phyloP scores from a whole-genome alignment of 2,113 vertebrate species.

The Callaeas wilsoni region DNA sequence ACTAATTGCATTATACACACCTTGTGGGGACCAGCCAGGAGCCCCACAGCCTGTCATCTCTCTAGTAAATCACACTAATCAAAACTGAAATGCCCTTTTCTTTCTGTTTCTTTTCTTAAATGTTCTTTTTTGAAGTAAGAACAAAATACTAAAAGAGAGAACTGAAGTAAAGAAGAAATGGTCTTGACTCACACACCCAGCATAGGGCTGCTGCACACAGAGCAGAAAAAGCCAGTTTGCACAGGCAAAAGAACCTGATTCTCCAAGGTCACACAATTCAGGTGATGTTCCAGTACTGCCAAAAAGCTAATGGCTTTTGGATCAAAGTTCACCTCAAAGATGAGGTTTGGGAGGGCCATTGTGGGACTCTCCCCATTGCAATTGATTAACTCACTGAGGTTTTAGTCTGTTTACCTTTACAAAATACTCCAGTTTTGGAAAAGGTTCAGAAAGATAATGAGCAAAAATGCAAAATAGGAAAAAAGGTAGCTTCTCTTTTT shows the following conservation, averaged over 20 bases:
- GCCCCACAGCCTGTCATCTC: not conserved
- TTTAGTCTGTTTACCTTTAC: not conserved
- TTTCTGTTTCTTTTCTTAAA: not conserved
- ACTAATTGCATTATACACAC: not conserved
- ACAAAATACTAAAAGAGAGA: not conserved
- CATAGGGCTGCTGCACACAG: not conserved
- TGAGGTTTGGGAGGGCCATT: rapidly evolving
- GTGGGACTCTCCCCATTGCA: not conserved
- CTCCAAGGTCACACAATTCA: not conserved
- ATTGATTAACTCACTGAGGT: not conserved
- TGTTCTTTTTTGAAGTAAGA: not conserved
- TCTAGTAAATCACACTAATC: not conserved
- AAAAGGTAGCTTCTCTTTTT: not conserved
- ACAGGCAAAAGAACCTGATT: not conserved
- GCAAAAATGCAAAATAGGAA: not conserved
- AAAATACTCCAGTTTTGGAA: not conserved
- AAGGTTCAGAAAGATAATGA: not conserved
- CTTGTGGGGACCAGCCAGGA: not conserved
- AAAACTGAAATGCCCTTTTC: not conserved
- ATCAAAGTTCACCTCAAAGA: not conserved
- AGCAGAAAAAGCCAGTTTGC: not conserved
- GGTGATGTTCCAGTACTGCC: not conserved
- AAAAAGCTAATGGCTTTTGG: not conserved
- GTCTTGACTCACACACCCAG: not conserved
- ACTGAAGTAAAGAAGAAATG: not conserved